Evolutionary conservation across 2,113 vertebrate genomes (phyloP), one percentile per base, ranked within the genome.

Genomic region (Aegotheles bennettii): DNA sequence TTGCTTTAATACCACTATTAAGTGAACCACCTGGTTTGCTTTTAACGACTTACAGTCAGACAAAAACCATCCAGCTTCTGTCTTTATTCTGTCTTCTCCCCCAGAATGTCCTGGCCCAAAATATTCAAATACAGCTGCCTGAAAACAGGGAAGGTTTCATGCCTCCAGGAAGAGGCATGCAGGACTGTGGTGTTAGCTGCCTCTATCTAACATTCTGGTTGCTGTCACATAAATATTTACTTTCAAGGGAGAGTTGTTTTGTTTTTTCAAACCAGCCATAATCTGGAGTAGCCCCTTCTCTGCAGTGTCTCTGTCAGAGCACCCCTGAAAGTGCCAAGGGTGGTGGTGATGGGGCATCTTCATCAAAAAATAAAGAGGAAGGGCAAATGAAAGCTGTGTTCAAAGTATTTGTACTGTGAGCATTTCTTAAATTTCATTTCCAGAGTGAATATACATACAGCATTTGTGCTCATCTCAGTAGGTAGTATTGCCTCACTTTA

Each of bases 1-100:
- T 96, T 95, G 91, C 48, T 97, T 97, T 97, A 97, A 97, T 94
- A 95, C 47, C 78, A 67, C 75, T 90, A 69, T 96, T 97, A 98
- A 95, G 82, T 92, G 97, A 98, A 97, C 95, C 93, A 97, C 96
- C 94, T 97, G 94, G 86, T 88, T 96, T 74, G 77, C 67, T 93
- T 96, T 95, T 94, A 98, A 97, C 25, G 82, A 95, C 96, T 90
- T 92, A 50, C 57, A 91, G 78, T 94, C 59, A 95, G 85, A 93
- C 82, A 94, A 96, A 96, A 97, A 91, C 86, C 70, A 85, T 29
- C 26, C 45, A 74, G 54, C 14, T 29, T 38, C 50, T 82, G 15
- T n/a, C 45, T 73, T 40, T 77, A 45, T 54, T 59, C 59, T 94
- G 48, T 18, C 25, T 9, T 5, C 18, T 9, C 12, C 6, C 13